Evolutionary conservation across 2,888 invertebrate species (phyloP).

Genomic region (Stenolophus ochropezus): DNA sequence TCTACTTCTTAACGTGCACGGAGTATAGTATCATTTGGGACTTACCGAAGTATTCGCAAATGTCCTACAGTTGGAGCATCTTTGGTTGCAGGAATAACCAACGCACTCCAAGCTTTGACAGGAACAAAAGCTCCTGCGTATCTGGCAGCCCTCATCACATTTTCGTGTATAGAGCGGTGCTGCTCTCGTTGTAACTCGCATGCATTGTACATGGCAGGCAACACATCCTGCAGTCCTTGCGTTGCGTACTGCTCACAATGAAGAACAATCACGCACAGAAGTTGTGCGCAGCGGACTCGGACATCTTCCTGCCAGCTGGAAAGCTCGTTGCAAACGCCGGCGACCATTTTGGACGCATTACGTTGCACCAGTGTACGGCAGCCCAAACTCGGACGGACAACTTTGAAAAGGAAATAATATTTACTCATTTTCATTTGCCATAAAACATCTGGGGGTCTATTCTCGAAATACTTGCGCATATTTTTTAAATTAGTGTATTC

Average conservation of each 20-base stretch:
- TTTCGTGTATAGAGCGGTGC: constrained; percentile 76
- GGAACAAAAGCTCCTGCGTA: constrained; percentile 86
- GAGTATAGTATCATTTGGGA: background rate
- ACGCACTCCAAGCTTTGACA: constrained; percentile 80
- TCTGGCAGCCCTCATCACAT: constrained; percentile 81
- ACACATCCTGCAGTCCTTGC: constrained; percentile 78
- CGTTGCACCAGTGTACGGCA: constrained; percentile 87
- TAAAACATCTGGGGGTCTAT: no score
- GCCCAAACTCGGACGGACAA: constrained; percentile 86
- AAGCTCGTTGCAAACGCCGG: constrained; percentile 83
- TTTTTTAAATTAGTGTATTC: no score
- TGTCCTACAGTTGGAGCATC: constrained; percentile 74
- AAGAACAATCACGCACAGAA: constrained; percentile 82
- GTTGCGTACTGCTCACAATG: constrained; percentile 85
- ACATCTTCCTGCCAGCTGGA: constrained; percentile 83
- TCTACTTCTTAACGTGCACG: no score
- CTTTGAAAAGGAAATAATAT: constrained; percentile 1
- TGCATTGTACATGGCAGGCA: constrained; percentile 77
- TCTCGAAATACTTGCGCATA: no score
- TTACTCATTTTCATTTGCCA: no score
- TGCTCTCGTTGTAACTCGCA: constrained; percentile 83
- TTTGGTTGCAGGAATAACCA: constrained; percentile 80
- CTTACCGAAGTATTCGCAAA: constrained; percentile 75
- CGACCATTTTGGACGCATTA: constrained; percentile 84
- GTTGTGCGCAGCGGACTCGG: constrained; percentile 82